Conservation (phyloP, 2,888 invertebrate species). For the Exephanes ischioxanthus region DNA sequence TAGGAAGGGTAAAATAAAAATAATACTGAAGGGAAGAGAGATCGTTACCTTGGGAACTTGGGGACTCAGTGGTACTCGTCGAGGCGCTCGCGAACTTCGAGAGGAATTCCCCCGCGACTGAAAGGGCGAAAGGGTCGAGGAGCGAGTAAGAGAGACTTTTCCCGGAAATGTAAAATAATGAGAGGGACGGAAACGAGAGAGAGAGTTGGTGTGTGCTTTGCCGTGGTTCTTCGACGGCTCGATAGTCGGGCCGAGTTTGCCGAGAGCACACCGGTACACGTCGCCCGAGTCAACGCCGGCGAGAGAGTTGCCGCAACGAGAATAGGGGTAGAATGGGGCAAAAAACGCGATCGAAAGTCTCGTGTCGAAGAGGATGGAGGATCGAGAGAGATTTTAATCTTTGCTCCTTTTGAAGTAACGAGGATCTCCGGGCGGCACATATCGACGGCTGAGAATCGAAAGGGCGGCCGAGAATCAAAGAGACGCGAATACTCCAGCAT, state of each 20-base stretch:
- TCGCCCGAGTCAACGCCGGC: not conserved
- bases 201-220: constrained; percentile 6
- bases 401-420: not conserved
- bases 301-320: not conserved
- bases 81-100: not conserved
- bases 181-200: not conserved
- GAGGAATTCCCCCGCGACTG: constrained; percentile 23
- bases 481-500: not conserved
- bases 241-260: constrained; percentile 32
- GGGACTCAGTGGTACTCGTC: not conserved
- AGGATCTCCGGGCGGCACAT: not conserved
- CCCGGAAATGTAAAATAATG: not conserved
- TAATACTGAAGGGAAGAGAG: not conserved
- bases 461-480: not conserved
- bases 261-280: not conserved
- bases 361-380: not conserved
- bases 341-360: constrained; percentile 4
- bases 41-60: constrained; percentile 6
- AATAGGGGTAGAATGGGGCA: constrained; percentile 12
- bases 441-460: not conserved
- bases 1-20: not conserved
- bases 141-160: not conserved
- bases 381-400: not conserved
- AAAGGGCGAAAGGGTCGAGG: constrained; percentile 15
- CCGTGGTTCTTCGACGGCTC: constrained; percentile 32